phyloP scores from a whole-genome alignment of 2,113 vertebrate species.

The Sapajus apella region DNA sequence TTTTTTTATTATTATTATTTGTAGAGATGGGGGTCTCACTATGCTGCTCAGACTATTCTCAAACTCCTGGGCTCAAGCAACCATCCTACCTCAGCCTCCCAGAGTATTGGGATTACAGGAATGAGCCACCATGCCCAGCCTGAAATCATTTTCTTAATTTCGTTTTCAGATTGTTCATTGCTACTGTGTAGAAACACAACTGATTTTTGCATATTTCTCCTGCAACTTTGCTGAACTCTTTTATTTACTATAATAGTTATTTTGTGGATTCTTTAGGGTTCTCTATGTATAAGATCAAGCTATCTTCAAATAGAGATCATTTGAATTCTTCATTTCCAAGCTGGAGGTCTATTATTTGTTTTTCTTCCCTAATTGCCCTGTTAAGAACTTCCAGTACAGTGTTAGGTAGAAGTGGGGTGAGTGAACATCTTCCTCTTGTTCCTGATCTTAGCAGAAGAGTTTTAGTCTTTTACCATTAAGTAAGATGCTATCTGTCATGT shows the following conservation, averaged over 20 bases:
- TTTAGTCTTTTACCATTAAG: background rate
- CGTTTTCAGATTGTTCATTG: background rate
- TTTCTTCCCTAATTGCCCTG: background rate
- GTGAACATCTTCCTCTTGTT: background rate
- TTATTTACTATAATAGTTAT: constrained; percentile 21
- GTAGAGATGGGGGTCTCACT: too few relatives aligned
- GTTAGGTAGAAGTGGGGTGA: background rate
- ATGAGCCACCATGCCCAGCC: too few relatives aligned
- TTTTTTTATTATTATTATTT: too few relatives aligned
- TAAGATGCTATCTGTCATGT: background rate
- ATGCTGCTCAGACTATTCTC: too few relatives aligned
- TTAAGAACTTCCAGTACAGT: background rate
- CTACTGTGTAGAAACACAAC: background rate
- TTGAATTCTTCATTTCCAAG: constrained; percentile 20
- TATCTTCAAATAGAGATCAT: background rate
- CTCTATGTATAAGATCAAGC: background rate
- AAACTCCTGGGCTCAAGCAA: too few relatives aligned
- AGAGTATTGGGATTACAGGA: too few relatives aligned
- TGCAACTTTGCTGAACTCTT: background rate
- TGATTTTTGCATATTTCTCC: background rate
- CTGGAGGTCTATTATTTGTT: background rate
- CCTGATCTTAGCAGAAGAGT: background rate
- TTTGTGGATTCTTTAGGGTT: background rate
- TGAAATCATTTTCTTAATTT: constrained; percentile 25
- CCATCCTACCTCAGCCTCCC: too few relatives aligned